Evolutionary conservation across 2,888 invertebrate species (phyloP).

Genomic region (Alitta virens): DNA sequence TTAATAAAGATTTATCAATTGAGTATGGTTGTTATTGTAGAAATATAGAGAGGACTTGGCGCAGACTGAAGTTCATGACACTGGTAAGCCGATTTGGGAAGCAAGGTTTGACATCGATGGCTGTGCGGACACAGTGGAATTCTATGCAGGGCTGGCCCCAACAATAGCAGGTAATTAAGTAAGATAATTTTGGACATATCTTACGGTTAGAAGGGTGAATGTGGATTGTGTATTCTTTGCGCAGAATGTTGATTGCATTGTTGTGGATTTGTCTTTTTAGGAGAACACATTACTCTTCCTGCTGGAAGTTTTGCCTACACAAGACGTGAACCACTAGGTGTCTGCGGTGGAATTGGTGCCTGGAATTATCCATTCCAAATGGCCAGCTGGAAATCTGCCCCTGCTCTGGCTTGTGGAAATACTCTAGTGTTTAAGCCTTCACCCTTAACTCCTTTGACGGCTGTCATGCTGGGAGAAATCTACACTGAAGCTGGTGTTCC

Average conservation of each 20-base stretch:
- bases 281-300: constrained; percentile 58
- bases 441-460: constrained; percentile 61
- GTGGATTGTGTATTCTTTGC: no score
- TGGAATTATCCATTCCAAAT: constrained; percentile 65
- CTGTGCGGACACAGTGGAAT: constrained; percentile 62
- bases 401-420: constrained; percentile 63
- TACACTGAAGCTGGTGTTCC: constrained; percentile 61
- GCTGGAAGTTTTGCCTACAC: constrained; percentile 60
- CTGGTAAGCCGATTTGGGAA: constrained; percentile 64
- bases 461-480: constrained; percentile 61
- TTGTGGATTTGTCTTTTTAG: no score
- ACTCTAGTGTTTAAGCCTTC: constrained; percentile 63
- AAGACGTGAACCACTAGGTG: constrained; percentile 61
- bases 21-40: no score
- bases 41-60: constrained; percentile 48
- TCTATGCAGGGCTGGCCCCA: constrained; percentile 60
- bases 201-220: no score
- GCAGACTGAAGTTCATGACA: constrained; percentile 56
- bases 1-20: no score
- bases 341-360: constrained; percentile 62
- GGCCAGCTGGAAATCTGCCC: constrained; percentile 59
- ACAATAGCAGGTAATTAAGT: constrained; percentile 54
- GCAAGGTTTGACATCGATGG: constrained; percentile 61
- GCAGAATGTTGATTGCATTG: no score
- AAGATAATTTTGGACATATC: no score